Evolutionary conservation across 2,113 vertebrate species (phyloP).

Genomic region (Perca fluviatilis): DNA sequence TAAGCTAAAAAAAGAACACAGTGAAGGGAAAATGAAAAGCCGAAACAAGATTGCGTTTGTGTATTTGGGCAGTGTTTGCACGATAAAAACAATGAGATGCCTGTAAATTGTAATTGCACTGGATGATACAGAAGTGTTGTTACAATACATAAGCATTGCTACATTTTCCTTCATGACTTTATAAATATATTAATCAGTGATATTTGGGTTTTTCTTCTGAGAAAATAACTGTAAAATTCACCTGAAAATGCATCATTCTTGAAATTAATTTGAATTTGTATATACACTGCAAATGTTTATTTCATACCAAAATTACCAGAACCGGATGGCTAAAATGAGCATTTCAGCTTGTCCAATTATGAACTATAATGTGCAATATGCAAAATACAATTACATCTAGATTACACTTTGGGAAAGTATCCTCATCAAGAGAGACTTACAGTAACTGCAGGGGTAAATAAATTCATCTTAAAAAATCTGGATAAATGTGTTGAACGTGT

Average conservation of each 20-base stretch:
- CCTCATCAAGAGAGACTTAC: neutral
- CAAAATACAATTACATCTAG: neutral
- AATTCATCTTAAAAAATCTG: neutral
- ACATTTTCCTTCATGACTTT: neutral
- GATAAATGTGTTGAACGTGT: neutral
- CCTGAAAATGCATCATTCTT: neutral
- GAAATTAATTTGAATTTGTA: neutral
- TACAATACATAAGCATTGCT: neutral
- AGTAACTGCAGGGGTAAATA: neutral
- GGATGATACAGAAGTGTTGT: neutral
- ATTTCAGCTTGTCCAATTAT: neutral
- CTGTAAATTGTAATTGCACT: neutral
- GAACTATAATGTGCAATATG: neutral
- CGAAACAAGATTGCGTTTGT: neutral
- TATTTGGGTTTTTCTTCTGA: neutral
- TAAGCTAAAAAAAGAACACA: constrained; percentile 13
- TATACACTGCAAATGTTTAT: neutral
- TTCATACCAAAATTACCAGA: neutral
- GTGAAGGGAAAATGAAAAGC: constrained; percentile 12
- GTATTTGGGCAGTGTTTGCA: neutral
- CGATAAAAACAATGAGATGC: neutral
- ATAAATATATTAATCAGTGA: neutral
- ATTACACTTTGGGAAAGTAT: neutral
- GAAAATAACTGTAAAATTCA: neutral
- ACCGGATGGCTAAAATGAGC: neutral